Evolutionary conservation across 1,140 invertebrate species (phyloP).

Genomic region (Calephelis virginiensis): DNA sequence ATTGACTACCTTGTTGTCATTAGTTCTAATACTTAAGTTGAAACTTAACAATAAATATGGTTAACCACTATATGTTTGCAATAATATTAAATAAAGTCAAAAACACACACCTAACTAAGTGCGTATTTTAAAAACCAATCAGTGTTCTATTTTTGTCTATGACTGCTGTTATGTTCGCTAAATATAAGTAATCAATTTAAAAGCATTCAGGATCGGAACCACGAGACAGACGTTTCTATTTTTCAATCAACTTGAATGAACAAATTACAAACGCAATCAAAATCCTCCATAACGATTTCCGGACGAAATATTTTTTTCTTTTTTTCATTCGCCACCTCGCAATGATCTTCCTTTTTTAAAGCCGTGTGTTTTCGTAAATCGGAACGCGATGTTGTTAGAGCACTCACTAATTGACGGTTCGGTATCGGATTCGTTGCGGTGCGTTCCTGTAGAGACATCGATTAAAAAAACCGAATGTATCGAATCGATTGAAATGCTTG

Average conservation of each 20-base stretch:
- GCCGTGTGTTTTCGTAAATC: constrained; percentile 62
- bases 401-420: constrained; percentile 56
- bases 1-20: too few species aligned
- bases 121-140: too few species aligned
- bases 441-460: constrained; percentile 53
- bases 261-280: constrained; percentile 54
- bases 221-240: constrained; percentile 35
- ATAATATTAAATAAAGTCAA: too few species aligned
- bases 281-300: constrained; percentile 55
- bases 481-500: constrained; percentile 63
- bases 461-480: constrained; percentile 57
- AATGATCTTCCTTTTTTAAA: constrained; percentile 38
- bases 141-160: too few species aligned
- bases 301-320: constrained; percentile 36
- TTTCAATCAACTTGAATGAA: constrained; percentile 52
- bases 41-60: too few species aligned
- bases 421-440: constrained; percentile 60
- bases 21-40: too few species aligned
- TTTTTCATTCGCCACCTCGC: constrained; percentile 51
- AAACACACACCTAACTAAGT: too few species aligned
- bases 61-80: too few species aligned
- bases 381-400: constrained; percentile 47
- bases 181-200: constrained; percentile 10
- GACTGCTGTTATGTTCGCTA: background rate
- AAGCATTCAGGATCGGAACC: constrained; percentile 16